phyloP scores from a whole-genome alignment of 1,140 invertebrate genomes.

The Orussus abietinus region DNA sequence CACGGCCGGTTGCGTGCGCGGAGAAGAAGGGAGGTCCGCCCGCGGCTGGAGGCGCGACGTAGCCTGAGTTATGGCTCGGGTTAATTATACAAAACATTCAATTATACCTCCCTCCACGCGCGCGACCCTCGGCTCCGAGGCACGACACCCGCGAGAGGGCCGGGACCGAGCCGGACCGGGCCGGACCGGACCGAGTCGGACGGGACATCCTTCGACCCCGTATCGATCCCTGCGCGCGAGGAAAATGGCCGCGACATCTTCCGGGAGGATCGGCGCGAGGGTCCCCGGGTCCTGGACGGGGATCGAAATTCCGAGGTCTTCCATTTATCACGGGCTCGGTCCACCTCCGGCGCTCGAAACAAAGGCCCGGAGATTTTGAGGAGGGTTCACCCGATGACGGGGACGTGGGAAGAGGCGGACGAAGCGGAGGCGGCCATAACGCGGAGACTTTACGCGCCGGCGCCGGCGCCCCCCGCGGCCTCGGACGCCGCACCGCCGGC shows the following conservation, averaged over 20 bases:
- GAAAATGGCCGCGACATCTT: no score
- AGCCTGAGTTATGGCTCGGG: conserved; percentile 53
- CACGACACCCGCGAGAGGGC: no score
- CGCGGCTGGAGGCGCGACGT: conserved; percentile 52
- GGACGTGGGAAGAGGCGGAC: conserved; percentile 15
- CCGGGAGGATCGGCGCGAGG: no score
- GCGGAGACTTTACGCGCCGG: conserved; percentile 52
- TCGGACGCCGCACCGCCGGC: conserved; percentile 44
- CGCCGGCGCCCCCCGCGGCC: conserved; percentile 54
- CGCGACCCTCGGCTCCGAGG: no score
- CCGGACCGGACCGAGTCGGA: no score
- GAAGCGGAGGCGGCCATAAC: conserved; percentile 35
- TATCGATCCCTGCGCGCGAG: no score
- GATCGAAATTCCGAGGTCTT: no score
- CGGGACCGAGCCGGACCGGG: no score
- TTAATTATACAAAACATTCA: conserved; percentile 58
- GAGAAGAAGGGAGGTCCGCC: conserved; percentile 31
- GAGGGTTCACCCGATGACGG: conserved; percentile 4
- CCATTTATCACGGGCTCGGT: conserved; percentile 50
- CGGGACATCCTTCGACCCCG: no score
- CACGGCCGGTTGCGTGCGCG: no score
- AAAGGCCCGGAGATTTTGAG: conserved; percentile 8
- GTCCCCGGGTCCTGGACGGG: no score
- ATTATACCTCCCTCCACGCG: conserved; percentile 46
- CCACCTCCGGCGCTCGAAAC: conserved; percentile 20